Base-by-base conservation (phyloP, 2,113 vertebrate genomes). In the Neolamprologus caudopunctatus region DNA sequence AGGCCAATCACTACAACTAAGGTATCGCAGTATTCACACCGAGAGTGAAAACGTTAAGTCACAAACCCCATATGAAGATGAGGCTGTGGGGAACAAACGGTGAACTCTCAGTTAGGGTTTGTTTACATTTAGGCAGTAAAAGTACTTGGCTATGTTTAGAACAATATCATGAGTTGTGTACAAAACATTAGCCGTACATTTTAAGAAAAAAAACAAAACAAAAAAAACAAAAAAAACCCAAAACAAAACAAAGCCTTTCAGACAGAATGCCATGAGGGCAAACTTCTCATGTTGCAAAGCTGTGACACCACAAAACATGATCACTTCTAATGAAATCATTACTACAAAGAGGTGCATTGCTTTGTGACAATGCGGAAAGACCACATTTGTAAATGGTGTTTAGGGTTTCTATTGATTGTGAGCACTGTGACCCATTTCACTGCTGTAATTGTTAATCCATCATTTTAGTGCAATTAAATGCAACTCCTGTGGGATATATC, bases 401-500 rank as follows among this genome's bases (percentile, higher is more conserved):
- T 51, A 14, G 55, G 9, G 75, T 86, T 24, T 78, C 16, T 6
- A 71, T 85, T 85, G 61, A 73, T 24, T 55, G 8, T 16, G 19
- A 45, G 28, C 33, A 37, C 45, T 61, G 9, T 73, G 66, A 85
- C 80, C 84, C 4, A 8, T 31, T 50, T 81, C 13, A 81, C 11
- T 66, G 6, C 68, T 63, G 42, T 82, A 31, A 19, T 50, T 26
- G 85, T 86, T 85, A 90, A 37, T 17, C 82, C 11, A 8, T 16
- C 42, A 21, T 86, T 50, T 31, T 71, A 87, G 85, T 80, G 51
- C 6, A 82, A 31, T 51, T 40, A 88, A 89, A 85, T 61, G 7
- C 8, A 75, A 2, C 57, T 82, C 45, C 54, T 84, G 14, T 80
- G 47, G 58, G 33, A 31, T 19, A 47, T 16, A 40, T 50, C 5